A percentile compares a stretch with the other conserved stretches of the same genome.
These are phyloP conservation scores for Drosophila sulfurigaster DNA, from an alignment of 1,140 invertebrate species.

Conservation along the genomic window DNA sequence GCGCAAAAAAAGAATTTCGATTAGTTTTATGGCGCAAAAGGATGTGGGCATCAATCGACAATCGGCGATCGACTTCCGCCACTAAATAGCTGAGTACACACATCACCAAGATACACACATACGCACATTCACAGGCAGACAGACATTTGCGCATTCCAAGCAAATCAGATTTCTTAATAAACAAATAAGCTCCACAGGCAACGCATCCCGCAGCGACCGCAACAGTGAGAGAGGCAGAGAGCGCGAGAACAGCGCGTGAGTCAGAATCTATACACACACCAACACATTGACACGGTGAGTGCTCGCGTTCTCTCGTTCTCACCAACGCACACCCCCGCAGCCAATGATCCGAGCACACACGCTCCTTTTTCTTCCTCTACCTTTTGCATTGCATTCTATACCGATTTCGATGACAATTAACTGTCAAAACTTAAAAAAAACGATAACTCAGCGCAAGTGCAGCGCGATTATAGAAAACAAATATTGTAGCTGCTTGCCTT, in stretches of 20 bases:
- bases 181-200: slow-evolving; percentile 59
- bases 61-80: slow-evolving; percentile 54
- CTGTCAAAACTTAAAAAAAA: not conserved
- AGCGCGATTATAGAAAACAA: slow-evolving; percentile 1
- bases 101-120: slow-evolving; percentile 49
- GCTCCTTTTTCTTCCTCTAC: slow-evolving; percentile 3
- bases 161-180: slow-evolving; percentile 80
- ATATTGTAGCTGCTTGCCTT: slow-evolving; percentile 3
- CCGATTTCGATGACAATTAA: slow-evolving; percentile 18
- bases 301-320: slow-evolving; percentile 13
- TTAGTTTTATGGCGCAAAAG: slow-evolving; percentile 35
- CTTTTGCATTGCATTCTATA: slow-evolving; percentile 16
- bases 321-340: slow-evolving; percentile 33
- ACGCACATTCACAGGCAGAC: slow-evolving; percentile 51
- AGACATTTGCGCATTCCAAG: slow-evolving; percentile 78
- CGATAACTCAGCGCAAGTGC: slow-evolving; percentile 14
- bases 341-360: slow-evolving; percentile 19
- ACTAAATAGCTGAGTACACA: slow-evolving; percentile 60
- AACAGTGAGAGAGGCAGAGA: slow-evolving; percentile 7
- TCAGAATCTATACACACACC: slow-evolving; percentile 38
- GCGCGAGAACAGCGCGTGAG: slow-evolving; percentile 21
- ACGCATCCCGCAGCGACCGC: slow-evolving; percentile 17
- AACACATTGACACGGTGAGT: not conserved
- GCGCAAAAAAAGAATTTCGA: not conserved
- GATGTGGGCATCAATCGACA: slow-evolving; percentile 63